Evolutionary conservation across 2,888 invertebrate genomes (phyloP), one percentile per base, ranked within the genome.

Genomic region (Apodemia duryi): DNA sequence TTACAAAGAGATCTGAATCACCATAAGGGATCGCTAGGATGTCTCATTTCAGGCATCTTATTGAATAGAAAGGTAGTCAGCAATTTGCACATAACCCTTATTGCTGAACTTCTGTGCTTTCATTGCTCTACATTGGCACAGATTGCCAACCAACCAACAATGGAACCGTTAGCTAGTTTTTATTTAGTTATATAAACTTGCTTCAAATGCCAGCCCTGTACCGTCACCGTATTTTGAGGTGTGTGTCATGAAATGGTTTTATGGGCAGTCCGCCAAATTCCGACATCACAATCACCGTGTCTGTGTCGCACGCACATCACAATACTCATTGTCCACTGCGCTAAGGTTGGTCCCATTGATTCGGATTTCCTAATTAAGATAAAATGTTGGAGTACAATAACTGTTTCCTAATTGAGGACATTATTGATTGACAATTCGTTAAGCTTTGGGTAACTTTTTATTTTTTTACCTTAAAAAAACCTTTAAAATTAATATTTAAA

Each of bases 231-330:
- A 57, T 57, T 57, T 57, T 32, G 11, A 32, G 57, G 57, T 9
- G 57, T 57, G 57, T 57, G 13, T 57, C 57, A 57, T 57, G 32
- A 57, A 32, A 29, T 9, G 32, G 32, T 11, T 57, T 57, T 57
- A 57, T 29, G 57, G 57, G 57, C 57, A 13, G 13, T 29, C 32
- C 29, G 57, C 57, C 57, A 57, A 57, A 57, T 57, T 57, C 32
- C 54, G 4, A 54, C 54, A 9, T 41, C 41, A 52, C 52, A 32
- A 54, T 21, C 28, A 54, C 46, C 29, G 54, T 54, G 32, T 35
- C 35, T 29, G 54, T 29, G 28, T 10, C 32, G 32, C 57, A 10
- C 57, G 32, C 57, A 57, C 57, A 57, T 57, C 32, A 57, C 57
- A 57, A 57, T 57, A 57, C 29, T 13, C 29, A 57, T 57, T 57